phyloP scores from a whole-genome alignment of 2,797 vertebrate species.

The Sebastes glaucus region DNA sequence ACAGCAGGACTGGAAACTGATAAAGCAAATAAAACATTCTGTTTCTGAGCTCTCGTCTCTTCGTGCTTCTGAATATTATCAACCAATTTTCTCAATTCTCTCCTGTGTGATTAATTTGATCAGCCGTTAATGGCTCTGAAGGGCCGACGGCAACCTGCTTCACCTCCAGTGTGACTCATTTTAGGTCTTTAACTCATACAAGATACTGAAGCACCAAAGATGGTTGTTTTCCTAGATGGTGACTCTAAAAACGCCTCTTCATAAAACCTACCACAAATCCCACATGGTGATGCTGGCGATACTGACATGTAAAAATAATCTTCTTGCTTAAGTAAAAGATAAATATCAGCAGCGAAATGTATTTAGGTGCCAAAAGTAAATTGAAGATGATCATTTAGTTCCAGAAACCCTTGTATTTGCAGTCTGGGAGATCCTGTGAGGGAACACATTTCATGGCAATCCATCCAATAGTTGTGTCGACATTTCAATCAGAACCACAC shows the following conservation, averaged over 20 bases:
- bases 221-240: not conserved
- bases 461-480: not conserved
- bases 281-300: not conserved
- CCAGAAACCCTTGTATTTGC: not conserved
- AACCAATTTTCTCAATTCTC: not conserved
- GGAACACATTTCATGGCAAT: not conserved
- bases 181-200: not conserved
- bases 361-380: not conserved
- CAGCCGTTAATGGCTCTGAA: not conserved
- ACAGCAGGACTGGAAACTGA: not conserved
- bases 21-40: not conserved
- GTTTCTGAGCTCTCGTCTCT: not conserved
- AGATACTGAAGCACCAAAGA: not conserved
- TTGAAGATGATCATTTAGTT: not conserved
- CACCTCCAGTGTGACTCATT: not conserved
- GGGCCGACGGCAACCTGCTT: not conserved
- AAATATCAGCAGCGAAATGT: not conserved
- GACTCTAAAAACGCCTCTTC: slow-evolving; percentile 9
- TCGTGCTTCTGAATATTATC: not conserved
- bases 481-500: not conserved
- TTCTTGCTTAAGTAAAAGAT: not conserved
- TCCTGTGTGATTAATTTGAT: not conserved
- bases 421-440: not conserved
- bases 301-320: not conserved
- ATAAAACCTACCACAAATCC: not conserved